A percentile compares a stretch with the other conserved stretches of the same genome.
Evolutionary conservation across 2,888 invertebrate genomes (phyloP).

Genomic region (Cerceris rybyensis): DNA sequence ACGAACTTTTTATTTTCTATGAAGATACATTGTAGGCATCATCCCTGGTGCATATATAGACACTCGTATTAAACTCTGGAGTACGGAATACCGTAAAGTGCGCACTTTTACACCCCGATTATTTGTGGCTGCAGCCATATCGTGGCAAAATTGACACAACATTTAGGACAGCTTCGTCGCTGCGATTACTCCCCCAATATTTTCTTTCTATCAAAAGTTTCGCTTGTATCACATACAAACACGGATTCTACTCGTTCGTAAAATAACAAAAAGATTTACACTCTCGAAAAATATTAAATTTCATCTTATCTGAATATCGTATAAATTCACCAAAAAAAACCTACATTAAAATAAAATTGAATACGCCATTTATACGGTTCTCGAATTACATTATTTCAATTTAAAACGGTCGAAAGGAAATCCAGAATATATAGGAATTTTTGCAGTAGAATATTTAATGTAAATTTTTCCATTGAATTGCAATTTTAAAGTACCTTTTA

Average conservation of each 20-base stretch:
- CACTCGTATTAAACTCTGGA: background rate
- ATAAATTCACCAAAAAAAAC: too few species aligned
- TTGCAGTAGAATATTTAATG: too few species aligned
- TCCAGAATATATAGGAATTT: too few species aligned
- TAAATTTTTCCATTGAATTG: too few species aligned
- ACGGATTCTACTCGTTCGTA: background rate
- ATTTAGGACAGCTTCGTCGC: background rate
- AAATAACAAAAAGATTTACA: too few species aligned
- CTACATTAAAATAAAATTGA: too few species aligned
- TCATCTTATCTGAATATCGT: too few species aligned
- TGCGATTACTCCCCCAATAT: background rate
- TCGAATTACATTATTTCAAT: too few species aligned
- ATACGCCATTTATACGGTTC: too few species aligned
- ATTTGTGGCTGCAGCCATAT: slow-evolving; percentile 1
- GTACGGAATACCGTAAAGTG: slow-evolving; percentile 31
- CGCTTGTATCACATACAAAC: background rate
- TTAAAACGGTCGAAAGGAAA: too few species aligned
- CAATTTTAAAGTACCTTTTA: too few species aligned
- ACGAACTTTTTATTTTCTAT: background rate
- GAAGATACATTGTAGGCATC: background rate
- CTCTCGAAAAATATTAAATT: too few species aligned
- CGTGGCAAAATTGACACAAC: slow-evolving; percentile 16
- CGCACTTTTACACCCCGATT: slow-evolving; percentile 16
- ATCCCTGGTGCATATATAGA: background rate
- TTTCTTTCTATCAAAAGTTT: background rate